A percentile compares a stretch with the other conserved stretches of the same genome.
These are phyloP conservation scores for Oegoconia quadripuncta DNA, from an alignment of 2,888 invertebrate species.

Conservation along the genomic window DNA sequence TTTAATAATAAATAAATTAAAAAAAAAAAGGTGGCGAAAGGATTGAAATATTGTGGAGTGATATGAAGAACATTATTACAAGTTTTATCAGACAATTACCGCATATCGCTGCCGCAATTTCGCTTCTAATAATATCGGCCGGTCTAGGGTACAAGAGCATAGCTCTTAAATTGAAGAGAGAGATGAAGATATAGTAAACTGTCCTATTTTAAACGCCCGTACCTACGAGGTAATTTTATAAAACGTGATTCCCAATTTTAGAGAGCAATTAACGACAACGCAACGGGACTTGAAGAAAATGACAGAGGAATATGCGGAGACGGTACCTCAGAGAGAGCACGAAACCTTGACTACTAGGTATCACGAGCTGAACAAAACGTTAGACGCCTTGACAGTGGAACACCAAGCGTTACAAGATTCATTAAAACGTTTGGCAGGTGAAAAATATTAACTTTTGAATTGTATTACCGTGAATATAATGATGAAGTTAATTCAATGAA, in stretches of 20 bases:
- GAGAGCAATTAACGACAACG: slow-evolving; percentile 60
- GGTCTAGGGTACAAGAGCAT: too few relatives aligned
- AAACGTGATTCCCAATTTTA: slow-evolving; percentile 23
- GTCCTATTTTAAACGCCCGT: background rate
- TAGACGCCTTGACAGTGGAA: slow-evolving; percentile 34
- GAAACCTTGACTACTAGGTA: slow-evolving; percentile 51
- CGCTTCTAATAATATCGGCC: too few relatives aligned
- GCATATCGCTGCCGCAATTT: too few relatives aligned
- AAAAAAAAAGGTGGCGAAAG: too few relatives aligned
- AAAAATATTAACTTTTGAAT: slow-evolving; percentile 3
- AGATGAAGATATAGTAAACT: too few relatives aligned
- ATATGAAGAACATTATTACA: too few relatives aligned
- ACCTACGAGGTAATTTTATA: background rate
- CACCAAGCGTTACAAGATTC: slow-evolving; percentile 39
- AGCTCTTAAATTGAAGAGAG: too few relatives aligned
- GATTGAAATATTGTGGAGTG: too few relatives aligned
- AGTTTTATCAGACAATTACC: too few relatives aligned
- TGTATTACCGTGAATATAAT: background rate
- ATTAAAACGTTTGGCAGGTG: slow-evolving; percentile 45
- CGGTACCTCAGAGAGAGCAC: slow-evolving; percentile 62
- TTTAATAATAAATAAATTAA: too few relatives aligned
- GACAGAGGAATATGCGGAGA: slow-evolving; percentile 63
- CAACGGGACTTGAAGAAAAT: slow-evolving; percentile 55
- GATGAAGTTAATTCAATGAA: background rate
- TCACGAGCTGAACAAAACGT: slow-evolving; percentile 32